phyloP scores from a whole-genome alignment of 2,797 vertebrate genomes.

The Prionace glauca region DNA sequence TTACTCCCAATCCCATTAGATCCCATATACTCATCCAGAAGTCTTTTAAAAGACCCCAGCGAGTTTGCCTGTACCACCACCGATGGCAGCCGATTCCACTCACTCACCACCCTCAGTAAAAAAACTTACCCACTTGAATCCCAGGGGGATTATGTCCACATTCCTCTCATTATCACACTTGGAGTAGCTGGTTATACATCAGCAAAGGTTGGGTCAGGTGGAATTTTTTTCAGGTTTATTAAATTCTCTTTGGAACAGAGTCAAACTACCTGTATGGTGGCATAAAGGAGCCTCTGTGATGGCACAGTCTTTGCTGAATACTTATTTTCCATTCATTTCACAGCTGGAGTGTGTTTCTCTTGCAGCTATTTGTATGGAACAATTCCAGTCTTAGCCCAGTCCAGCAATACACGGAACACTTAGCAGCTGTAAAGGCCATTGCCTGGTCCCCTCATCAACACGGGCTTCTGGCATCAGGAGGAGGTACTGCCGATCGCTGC shows the following conservation, averaged over 20 bases:
- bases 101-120: too few species aligned
- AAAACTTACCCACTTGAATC: too few species aligned
- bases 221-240: neutral
- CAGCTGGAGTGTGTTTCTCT: neutral
- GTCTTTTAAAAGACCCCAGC: too few species aligned
- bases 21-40: too few species aligned
- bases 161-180: neutral
- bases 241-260: neutral
- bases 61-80: too few species aligned
- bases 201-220: neutral
- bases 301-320: neutral
- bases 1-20: too few species aligned
- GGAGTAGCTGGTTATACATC: neutral
- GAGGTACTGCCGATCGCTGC: slow-evolving; percentile 72
- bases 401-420: slow-evolving; percentile 74
- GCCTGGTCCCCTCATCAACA: slow-evolving; percentile 77
- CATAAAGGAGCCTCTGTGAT: neutral
- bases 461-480: slow-evolving; percentile 68
- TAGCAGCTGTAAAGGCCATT: slow-evolving; percentile 73
- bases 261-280: neutral
- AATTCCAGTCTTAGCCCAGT: slow-evolving; percentile 68
- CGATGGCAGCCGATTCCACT: too few species aligned
- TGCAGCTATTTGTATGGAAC: slow-evolving; percentile 71
- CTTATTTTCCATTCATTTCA: neutral
- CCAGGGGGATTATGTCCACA: neutral